Evolutionary conservation across 2,797 vertebrate species (phyloP), one percentile per base, ranked within the genome.

Genomic region (Enteromius fasciolatus): DNA sequence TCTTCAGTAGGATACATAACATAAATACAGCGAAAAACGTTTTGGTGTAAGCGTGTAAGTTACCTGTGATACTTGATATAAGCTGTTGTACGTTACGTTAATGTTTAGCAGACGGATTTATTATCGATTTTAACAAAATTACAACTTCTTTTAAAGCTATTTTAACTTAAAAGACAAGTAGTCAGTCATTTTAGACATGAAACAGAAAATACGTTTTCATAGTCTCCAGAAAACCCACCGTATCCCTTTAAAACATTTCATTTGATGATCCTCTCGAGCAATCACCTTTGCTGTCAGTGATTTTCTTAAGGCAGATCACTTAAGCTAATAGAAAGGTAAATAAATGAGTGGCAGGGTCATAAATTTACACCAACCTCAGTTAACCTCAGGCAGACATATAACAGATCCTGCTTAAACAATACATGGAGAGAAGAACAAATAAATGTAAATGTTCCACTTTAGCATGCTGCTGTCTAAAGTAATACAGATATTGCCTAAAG

Each of bases 261-360:
- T 50, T 54, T 73, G 70, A 63, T 33, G 17, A 15, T 66, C 14
- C 80, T 74, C 69, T 18, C 20, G 20, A 14, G 20, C 79, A 23
- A n/a, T 63, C 79, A 74, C 44, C 31, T 81, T 81, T 50, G 44
- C 68, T 73, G 54, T 64, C 44, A n/a, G 54, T 36, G 57, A 81
- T 81, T 54, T 67, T 15, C 70, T 75, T 81, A 31, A 74, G 74
- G 66, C 79, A 83, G 82, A 84, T 86, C 85, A 88, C 87, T 89
- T 87, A 86, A 87, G 81, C 86, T 87, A 87, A 89, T 87, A 83
- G 83, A 81, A 82, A 85, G 85, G 82, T 83, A 83, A 83, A 81
- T 67, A 86, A 87, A 84, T 86, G 86, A 86, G 70, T 67, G 83
- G 28, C 69, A 80, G 39, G 52, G 48, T 67, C 73, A 85, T 87